These are phyloP conservation scores for Chiridota heheva DNA, from an alignment of 35 echinoderm and acorn worm species.

Conservation along the genomic window DNA sequence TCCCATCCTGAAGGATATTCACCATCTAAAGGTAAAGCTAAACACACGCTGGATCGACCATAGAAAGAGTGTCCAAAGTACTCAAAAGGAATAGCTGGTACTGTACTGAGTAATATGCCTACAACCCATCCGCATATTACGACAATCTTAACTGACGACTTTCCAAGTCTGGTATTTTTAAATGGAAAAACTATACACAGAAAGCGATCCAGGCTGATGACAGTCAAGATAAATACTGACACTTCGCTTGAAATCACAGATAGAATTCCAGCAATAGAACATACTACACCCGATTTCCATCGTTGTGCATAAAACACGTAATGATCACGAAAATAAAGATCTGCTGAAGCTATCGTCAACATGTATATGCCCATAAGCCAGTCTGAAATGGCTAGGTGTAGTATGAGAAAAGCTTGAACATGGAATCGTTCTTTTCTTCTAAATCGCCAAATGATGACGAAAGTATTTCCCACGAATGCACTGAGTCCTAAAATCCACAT, in stretches of 20 bases:
- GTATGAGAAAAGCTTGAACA: constrained; percentile 74
- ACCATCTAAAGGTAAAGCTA: constrained; percentile 60
- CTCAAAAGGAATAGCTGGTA: neutral
- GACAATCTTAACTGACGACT: neutral
- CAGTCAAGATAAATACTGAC: constrained; percentile 72
- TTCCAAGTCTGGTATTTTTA: neutral
- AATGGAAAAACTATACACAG: constrained; percentile 82
- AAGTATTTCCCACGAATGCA: constrained; percentile 80
- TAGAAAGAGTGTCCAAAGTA: constrained; percentile 73
- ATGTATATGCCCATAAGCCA: constrained; percentile 94
- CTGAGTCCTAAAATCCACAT: constrained; percentile 89
- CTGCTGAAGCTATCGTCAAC: constrained; percentile 78
- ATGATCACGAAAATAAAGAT: constrained; percentile 55
- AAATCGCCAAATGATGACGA: constrained; percentile 64
- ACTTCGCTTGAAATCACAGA: constrained; percentile 75
- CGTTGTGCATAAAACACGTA: constrained; percentile 60
- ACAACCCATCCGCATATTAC: constrained; percentile 22
- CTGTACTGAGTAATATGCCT: neutral
- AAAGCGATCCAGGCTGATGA: constrained; percentile 86
- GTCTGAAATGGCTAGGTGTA: constrained; percentile 83
- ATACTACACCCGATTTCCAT: constrained; percentile 54
- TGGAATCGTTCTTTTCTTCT: constrained; percentile 33
- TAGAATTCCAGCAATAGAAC: constrained; percentile 65
- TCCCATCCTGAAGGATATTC: constrained; percentile 32
- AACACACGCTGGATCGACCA: constrained; percentile 68